Evolutionary conservation across 2,113 vertebrate genomes (phyloP).

Genomic region (Gila orcuttii): DNA sequence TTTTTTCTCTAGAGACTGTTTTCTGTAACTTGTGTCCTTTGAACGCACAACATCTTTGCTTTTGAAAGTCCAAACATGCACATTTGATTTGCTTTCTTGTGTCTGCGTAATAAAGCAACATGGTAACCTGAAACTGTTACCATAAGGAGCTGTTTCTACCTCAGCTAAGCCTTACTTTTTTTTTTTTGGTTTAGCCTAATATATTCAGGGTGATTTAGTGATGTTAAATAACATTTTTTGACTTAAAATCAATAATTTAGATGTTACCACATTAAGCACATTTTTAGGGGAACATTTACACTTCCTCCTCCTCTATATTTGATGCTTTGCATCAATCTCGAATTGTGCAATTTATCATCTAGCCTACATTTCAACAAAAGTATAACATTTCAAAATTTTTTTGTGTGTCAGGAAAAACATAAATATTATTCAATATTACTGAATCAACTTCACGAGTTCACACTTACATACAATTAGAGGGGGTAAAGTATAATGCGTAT

Average conservation of each 20-base stretch:
- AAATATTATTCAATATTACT: too few species aligned
- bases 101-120: background rate
- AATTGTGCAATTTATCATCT: background rate
- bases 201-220: background rate
- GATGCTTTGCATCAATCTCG: background rate
- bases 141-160: background rate
- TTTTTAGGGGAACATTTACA: background rate
- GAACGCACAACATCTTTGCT: background rate
- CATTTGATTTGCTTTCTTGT: background rate
- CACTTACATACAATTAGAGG: too few species aligned
- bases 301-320: background rate
- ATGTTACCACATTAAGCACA: background rate
- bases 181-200: background rate
- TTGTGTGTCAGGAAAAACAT: background rate
- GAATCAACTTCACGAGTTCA: too few species aligned
- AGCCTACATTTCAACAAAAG: background rate
- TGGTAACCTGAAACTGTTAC: background rate
- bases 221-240: background rate
- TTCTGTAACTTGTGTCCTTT: conserved; percentile 15
- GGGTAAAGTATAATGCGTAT: too few species aligned
- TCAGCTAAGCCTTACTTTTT: background rate
- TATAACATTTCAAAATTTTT: too few species aligned
- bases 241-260: background rate
- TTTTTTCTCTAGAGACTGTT: background rate
- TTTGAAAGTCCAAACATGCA: background rate